A percentile compares a stretch with the other conserved stretches of the same genome.
These are phyloP conservation scores for Drosophila tropicalis DNA, from an alignment of 1,140 invertebrate species.

Conservation along the genomic window DNA sequence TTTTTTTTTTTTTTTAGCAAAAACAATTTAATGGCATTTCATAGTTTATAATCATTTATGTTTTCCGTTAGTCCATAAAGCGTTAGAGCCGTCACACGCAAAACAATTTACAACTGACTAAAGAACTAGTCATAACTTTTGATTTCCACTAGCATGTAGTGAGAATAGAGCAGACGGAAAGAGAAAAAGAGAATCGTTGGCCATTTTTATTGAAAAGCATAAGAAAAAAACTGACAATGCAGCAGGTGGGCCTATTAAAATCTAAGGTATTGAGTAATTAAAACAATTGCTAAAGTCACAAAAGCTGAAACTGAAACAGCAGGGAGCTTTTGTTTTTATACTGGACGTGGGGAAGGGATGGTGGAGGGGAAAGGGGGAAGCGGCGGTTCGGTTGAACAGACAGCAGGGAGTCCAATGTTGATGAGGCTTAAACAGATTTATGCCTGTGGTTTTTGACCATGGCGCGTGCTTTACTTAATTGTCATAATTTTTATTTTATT, in stretches of 20 bases:
- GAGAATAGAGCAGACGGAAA: too few relatives aligned
- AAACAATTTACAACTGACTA: too few relatives aligned
- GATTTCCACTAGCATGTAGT: too few relatives aligned
- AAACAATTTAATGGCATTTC: too few relatives aligned
- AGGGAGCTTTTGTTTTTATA: slow-evolving; percentile 14
- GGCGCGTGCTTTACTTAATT: slow-evolving; percentile 60
- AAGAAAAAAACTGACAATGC: slow-evolving; percentile 30
- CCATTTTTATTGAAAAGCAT: too few relatives aligned
- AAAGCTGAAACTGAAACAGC: slow-evolving; percentile 35
- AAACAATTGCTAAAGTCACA: slow-evolving; percentile 64
- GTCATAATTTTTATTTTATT: slow-evolving; percentile 66
- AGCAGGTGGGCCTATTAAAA: slow-evolving; percentile 65
- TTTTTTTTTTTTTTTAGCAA: too few relatives aligned
- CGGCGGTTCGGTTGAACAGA: not conserved
- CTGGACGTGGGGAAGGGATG: too few relatives aligned
- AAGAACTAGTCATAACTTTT: too few relatives aligned
- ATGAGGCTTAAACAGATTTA: slow-evolving; percentile 27
- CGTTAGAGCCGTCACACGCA: too few relatives aligned
- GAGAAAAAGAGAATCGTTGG: too few relatives aligned
- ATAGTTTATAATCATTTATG: too few relatives aligned
- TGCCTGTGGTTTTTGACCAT: slow-evolving; percentile 44
- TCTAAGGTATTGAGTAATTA: slow-evolving; percentile 57
- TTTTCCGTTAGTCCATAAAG: too few relatives aligned
- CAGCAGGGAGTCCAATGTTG: slow-evolving; percentile 13
- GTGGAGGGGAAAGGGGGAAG: not conserved